These are phyloP conservation scores for Drosophila subobscura DNA, from an alignment of 1,140 invertebrate genomes.

Conservation along the genomic window DNA sequence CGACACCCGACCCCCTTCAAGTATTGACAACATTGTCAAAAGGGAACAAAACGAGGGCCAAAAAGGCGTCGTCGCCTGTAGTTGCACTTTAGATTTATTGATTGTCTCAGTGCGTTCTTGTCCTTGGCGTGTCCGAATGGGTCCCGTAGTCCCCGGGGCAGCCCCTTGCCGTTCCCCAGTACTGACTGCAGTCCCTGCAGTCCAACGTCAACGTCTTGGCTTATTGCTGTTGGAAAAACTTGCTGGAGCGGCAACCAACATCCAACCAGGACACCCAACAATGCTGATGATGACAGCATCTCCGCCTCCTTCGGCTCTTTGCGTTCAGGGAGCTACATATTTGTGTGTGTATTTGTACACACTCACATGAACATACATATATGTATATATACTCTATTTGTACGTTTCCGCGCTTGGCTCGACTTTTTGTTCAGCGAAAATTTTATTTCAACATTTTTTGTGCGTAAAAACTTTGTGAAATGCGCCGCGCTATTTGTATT, in stretches of 20 bases:
- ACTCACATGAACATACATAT: conserved; percentile 10
- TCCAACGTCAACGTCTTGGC: conserved; percentile 35
- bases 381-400: conserved; percentile 18
- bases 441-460: conserved; percentile 8
- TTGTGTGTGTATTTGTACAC: conserved; percentile 4
- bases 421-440: conserved; percentile 34
- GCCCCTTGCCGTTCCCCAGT: conserved; percentile 16
- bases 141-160: conserved; percentile 31
- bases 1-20: conserved; percentile 24
- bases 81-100: conserved; percentile 79
- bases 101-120: conserved; percentile 63
- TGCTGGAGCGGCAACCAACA: conserved; percentile 37
- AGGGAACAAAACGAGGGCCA: conserved; percentile 18
- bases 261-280: conserved; percentile 36
- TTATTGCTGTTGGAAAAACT: conserved; percentile 62
- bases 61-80: conserved; percentile 32
- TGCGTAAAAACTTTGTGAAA: conserved; percentile 61
- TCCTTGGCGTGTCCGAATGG: conserved; percentile 54
- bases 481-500: conserved; percentile 59
- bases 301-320: conserved; percentile 24
- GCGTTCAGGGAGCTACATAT: conserved; percentile 25
- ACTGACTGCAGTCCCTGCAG: conserved; percentile 18
- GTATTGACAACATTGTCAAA: conserved; percentile 65
- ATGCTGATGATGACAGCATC: conserved; percentile 72
- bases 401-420: conserved; percentile 27